These are phyloP conservation scores for Paramormyrops hopkinsi DNA, from an alignment of 2,797 vertebrate genomes.

Conservation along the genomic window DNA sequence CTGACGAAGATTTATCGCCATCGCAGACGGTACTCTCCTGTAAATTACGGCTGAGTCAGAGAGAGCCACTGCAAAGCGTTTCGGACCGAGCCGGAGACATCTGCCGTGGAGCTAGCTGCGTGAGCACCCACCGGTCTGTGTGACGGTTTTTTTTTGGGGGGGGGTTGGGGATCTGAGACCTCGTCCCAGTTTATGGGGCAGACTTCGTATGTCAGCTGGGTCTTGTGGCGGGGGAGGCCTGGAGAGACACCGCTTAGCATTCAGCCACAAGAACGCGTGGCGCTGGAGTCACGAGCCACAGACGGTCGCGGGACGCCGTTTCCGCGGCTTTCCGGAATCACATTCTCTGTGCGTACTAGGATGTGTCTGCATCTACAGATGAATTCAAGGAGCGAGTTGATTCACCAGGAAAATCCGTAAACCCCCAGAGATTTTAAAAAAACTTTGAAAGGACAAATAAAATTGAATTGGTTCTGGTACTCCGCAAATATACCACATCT, in stretches of 20 bases:
- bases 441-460: not conserved
- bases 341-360: not conserved
- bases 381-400: not conserved
- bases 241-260: not conserved
- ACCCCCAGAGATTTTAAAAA: too few species aligned
- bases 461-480: not conserved
- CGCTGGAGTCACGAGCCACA: not conserved
- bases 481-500: not conserved
- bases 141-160: not conserved
- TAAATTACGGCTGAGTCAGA: not conserved
- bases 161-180: not conserved
- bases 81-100: not conserved
- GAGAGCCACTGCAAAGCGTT: not conserved
- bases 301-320: not conserved
- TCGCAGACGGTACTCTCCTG: not conserved
- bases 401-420: not conserved
- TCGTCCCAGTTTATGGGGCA: not conserved
- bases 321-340: not conserved
- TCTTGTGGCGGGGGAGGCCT: not conserved
- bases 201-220: not conserved
- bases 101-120: not conserved
- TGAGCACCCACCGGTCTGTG: not conserved
- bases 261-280: not conserved
- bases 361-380: not conserved
- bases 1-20: slow-evolving; percentile 10